These are phyloP conservation scores for Connochaetes taurinus DNA, from an alignment of 2,113 vertebrate species.

Conservation along the genomic window DNA sequence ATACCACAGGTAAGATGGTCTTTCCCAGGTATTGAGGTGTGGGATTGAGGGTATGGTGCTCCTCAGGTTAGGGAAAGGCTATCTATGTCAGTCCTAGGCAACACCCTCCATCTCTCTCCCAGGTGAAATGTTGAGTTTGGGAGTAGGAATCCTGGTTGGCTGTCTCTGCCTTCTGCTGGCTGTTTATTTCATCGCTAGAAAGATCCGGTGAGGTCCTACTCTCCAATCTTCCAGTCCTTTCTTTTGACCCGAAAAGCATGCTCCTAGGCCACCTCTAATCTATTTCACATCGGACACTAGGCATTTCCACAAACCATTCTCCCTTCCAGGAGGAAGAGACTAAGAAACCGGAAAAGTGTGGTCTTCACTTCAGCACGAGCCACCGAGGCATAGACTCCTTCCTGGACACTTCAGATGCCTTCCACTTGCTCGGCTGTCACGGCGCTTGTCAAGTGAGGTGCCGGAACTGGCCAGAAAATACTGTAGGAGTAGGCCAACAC, in stretches of 20 bases:
- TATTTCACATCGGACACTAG: not conserved
- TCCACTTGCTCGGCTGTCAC: fast-evolving
- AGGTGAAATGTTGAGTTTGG: constrained; percentile 76
- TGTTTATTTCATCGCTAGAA: constrained; percentile 53
- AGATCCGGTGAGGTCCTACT: constrained; percentile 68
- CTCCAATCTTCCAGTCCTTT: not conserved
- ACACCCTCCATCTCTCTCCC: not conserved
- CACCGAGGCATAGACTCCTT: not conserved
- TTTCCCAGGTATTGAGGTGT: not conserved
- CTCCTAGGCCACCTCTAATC: not conserved
- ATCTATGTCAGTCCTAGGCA: not conserved
- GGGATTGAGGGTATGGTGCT: fast-evolving
- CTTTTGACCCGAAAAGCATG: not conserved
- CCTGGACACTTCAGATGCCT: not conserved
- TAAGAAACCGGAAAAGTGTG: constrained; percentile 54
- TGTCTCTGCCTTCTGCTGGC: constrained; percentile 66
- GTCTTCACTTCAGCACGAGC: constrained; percentile 67
- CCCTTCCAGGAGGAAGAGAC: constrained; percentile 58
- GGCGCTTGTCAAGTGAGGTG: not conserved
- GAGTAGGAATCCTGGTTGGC: constrained; percentile 58
- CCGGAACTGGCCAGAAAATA: not conserved
- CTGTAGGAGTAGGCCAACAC: not conserved
- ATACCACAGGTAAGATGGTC: constrained; percentile 61
- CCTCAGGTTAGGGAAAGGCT: not conserved
- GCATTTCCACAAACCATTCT: not conserved